Percentiles rank a stretch among this genome's conserved stretches.
phyloP scores from a whole-genome alignment of 2,888 invertebrate genomes.

The Drosophila ezoana region DNA sequence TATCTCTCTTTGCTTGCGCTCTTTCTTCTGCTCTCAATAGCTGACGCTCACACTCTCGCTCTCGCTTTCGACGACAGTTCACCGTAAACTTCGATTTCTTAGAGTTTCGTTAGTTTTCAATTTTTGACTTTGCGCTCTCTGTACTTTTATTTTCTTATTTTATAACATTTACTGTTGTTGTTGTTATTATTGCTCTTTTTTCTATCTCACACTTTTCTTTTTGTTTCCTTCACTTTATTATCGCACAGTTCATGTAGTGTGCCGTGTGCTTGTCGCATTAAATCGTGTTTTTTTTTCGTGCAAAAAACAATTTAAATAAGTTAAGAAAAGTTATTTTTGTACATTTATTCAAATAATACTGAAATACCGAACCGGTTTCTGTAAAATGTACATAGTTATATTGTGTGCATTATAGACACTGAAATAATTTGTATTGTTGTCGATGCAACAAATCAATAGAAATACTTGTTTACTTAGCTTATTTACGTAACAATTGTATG shows the following conservation, averaged over 20 bases:
- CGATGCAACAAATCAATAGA: constrained; percentile 39
- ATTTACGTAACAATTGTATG: constrained; percentile 56
- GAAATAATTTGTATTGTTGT: constrained; percentile 25
- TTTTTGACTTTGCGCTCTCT: constrained; percentile 21
- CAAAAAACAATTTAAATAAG: constrained; percentile 32
- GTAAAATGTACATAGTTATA: constrained; percentile 32
- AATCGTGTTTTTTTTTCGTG: constrained; percentile 31
- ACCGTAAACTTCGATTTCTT: constrained; percentile 56
- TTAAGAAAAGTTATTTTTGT: constrained; percentile 40
- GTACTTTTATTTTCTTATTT: constrained; percentile 25
- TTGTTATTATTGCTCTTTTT: constrained; percentile 27
- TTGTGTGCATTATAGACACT: constrained; percentile 15
- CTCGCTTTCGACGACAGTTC: constrained; percentile 66
- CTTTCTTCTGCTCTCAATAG: constrained; percentile 12
- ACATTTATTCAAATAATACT: constrained; percentile 40
- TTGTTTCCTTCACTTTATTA: constrained; percentile 47
- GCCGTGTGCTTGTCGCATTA: constrained; percentile 16
- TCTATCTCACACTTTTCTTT: constrained; percentile 15
- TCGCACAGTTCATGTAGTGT: constrained; percentile 46
- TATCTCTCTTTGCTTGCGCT: constrained; percentile 1
- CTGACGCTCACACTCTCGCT: constrained; percentile 70
- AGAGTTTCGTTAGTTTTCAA: constrained; percentile 52
- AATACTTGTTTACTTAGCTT: constrained; percentile 33
- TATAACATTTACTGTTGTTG: constrained; percentile 31
- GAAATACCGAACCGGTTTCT: constrained; percentile 64